These are phyloP conservation scores for Eonycteris spelaea DNA, from an alignment of 2,113 vertebrate genomes.

Conservation along the genomic window DNA sequence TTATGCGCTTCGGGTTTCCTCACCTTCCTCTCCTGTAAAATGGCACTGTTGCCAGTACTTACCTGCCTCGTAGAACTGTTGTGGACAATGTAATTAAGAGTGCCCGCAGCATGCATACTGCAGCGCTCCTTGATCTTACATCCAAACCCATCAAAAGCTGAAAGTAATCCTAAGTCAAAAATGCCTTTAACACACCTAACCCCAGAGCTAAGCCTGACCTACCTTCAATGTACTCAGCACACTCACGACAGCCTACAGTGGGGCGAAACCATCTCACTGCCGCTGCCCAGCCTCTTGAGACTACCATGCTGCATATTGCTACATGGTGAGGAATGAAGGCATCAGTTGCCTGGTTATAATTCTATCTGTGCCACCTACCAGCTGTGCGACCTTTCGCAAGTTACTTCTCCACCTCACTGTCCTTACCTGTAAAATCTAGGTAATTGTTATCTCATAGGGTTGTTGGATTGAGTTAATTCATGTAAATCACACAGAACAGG, in stretches of 20 bases:
- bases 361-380: not conserved
- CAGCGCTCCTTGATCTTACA: not conserved
- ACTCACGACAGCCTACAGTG: not conserved
- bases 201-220: not conserved
- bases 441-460: not conserved
- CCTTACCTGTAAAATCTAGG: not conserved
- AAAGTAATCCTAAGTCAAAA: not conserved
- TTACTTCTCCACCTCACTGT: not conserved
- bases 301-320: no score
- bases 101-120: not conserved
- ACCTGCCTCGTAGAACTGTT: not conserved
- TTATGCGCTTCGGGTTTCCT: not conserved
- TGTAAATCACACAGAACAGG: not conserved
- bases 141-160: not conserved
- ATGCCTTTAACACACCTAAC: not conserved
- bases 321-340: not conserved
- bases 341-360: not conserved
- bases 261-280: not conserved
- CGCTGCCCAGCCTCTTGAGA: not conserved
- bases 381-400: not conserved
- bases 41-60: no score
- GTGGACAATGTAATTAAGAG: not conserved
- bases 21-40: not conserved
- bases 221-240: not conserved
- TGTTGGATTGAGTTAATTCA: not conserved